A percentile compares a stretch with the other conserved stretches of the same genome.
phyloP scores from a whole-genome alignment of 2,113 vertebrate species.

The Takifugu bimaculatus region DNA sequence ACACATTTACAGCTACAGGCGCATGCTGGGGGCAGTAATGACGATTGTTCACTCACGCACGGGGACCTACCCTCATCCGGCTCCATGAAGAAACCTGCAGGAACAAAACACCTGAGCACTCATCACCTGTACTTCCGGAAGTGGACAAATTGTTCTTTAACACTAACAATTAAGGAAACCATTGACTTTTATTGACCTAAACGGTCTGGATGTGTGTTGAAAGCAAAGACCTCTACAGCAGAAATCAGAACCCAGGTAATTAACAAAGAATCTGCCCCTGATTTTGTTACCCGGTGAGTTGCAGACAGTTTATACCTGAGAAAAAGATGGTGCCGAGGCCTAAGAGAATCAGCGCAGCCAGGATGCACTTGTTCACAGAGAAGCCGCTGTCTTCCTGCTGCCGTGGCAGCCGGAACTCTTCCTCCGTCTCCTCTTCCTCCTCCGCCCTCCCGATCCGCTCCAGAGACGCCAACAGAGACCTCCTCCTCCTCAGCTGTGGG shows the following conservation, averaged over 20 bases:
- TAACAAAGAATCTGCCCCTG: no score
- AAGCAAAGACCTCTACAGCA: no score
- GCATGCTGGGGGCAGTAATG: slow-evolving; percentile 14
- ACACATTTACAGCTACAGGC: slow-evolving; percentile 10
- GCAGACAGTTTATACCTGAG: slow-evolving; percentile 56
- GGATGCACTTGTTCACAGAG: slow-evolving; percentile 79
- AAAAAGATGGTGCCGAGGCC: slow-evolving; percentile 79
- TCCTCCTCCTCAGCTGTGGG: slow-evolving; percentile 59
- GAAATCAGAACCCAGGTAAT: no score
- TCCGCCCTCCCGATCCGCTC: slow-evolving; percentile 53
- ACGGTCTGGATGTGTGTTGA: no score
- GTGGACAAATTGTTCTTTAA: no score
- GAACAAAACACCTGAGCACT: slow-evolving; percentile 64
- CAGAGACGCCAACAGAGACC: slow-evolving; percentile 61
- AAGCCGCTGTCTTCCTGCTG: slow-evolving; percentile 61
- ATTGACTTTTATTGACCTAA: no score
- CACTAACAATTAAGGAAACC: no score
- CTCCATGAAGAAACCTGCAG: slow-evolving; percentile 79
- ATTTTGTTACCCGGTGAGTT: neutral
- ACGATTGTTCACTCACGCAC: neutral
- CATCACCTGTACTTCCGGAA: neutral
- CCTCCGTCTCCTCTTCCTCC: slow-evolving; percentile 61
- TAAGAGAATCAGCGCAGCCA: slow-evolving; percentile 78
- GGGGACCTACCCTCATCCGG: slow-evolving; percentile 73
- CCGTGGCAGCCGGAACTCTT: slow-evolving; percentile 60